Base-by-base conservation (phyloP, 2,113 vertebrate genomes). In the Martes martes region DNA sequence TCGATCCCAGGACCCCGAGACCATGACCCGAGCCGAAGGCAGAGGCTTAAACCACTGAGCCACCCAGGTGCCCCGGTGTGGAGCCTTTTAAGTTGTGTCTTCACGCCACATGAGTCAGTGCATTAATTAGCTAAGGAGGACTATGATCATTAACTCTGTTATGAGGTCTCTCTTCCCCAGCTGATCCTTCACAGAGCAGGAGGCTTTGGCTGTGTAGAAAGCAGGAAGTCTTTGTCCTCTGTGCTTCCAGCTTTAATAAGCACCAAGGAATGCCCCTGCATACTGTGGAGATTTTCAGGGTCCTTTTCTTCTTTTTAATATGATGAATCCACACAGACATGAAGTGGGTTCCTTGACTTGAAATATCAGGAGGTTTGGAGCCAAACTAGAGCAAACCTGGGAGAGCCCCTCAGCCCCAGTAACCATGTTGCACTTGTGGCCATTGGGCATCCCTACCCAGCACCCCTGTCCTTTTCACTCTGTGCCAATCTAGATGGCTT, bases 21-120 rank as follows among this genome's bases (percentile, higher is more conserved):
- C n/a, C n/a, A n/a, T n/a, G n/a, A n/a, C n/a, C n/a, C n/a, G n/a
- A n/a, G n/a, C n/a, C n/a, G n/a, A n/a, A n/a, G n/a, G n/a, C n/a
- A n/a, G n/a, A n/a, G n/a, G n/a, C n/a, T n/a, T n/a, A n/a, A n/a
- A n/a, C n/a, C n/a, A n/a, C n/a, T n/a, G n/a, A n/a, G n/a, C n/a
- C n/a, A n/a, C n/a, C n/a, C n/a, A n/a, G n/a, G n/a, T n/a, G n/a
- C n/a, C n/a, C n/a, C n/a, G 89, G 71, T 80, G 57, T 92, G 80
- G 73, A 98, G 95, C 15, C 78, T 98, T 98, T 98, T 87, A 96
- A 96, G 88, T 93, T 95, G 33, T 21, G 73, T 96, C 94, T 98
- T 95, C 78, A 95, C 45, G 83, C 96, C 55, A 10, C 96, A 95
- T 96, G 96, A 98, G 45, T 96, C 89, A 95, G 33, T 87, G 50